Conservation (phyloP, 2,888 invertebrate genomes). For the Reticulitermes lucifugus region DNA sequence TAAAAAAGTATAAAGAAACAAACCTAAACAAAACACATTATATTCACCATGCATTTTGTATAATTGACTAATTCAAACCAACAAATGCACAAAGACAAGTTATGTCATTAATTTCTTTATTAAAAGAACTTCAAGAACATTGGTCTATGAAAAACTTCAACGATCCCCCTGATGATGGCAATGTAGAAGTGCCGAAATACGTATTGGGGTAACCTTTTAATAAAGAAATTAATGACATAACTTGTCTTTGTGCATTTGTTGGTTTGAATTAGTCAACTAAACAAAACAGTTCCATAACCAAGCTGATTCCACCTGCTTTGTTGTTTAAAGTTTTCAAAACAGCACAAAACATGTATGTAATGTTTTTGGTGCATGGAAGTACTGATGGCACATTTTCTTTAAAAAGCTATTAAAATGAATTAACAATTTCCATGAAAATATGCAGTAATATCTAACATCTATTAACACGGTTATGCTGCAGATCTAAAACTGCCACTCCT, state of each 20-base stretch:
- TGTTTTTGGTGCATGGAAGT: conserved; percentile 31
- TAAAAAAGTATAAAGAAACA: conserved; percentile 1
- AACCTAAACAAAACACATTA: background rate
- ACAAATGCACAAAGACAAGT: no score
- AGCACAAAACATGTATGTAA: conserved; percentile 6
- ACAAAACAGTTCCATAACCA: background rate
- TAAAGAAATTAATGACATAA: no score
- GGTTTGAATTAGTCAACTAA: background rate
- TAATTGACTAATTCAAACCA: no score
- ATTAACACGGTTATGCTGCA: background rate
- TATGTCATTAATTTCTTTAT: no score
- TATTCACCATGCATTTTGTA: no score
- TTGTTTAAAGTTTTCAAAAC: conserved; percentile 4
- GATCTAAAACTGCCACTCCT: background rate
- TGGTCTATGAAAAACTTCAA: no score
- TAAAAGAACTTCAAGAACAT: no score
- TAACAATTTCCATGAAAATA: background rate
- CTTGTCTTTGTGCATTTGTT: no score
- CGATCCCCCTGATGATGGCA: no score
- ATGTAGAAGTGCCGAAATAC: no score
- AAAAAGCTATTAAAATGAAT: conserved; percentile 26
- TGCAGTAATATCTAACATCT: background rate
- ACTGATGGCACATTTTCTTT: conserved; percentile 23
- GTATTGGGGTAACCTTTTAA: no score
- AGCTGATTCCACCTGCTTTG: background rate